Evolutionary conservation across 2,888 invertebrate species (phyloP).

Genomic region (Aricia artaxerxes): DNA sequence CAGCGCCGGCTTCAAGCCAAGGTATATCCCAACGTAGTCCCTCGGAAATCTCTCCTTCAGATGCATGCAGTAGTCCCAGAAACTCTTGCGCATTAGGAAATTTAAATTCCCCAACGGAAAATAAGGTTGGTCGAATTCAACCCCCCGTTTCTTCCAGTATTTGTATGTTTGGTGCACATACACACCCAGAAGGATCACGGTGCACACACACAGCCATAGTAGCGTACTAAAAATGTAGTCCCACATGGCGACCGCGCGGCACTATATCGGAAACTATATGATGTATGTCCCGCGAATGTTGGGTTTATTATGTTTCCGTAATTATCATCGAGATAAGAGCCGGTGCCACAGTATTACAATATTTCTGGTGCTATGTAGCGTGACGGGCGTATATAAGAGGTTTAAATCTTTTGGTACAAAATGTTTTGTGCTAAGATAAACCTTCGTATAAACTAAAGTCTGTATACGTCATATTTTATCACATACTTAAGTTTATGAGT

Average conservation of each 20-base stretch:
- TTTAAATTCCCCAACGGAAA: constrained; percentile 57
- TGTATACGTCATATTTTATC: too few relatives aligned
- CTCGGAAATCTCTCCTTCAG: constrained; percentile 48
- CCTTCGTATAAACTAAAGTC: too few relatives aligned
- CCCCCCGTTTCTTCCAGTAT: constrained; percentile 60
- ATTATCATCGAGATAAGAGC: neutral
- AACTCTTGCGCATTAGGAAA: constrained; percentile 59
- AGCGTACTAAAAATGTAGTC: neutral
- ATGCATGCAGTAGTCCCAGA: constrained; percentile 54
- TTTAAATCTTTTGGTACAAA: neutral
- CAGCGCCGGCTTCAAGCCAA: constrained; percentile 57
- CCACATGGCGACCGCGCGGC: constrained; percentile 21
- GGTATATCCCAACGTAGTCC: constrained; percentile 59
- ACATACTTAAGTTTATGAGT: too few relatives aligned
- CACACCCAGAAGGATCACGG: constrained; percentile 48
- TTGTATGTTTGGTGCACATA: constrained; percentile 52
- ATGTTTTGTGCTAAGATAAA: neutral
- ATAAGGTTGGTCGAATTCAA: constrained; percentile 56
- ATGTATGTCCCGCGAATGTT: neutral
- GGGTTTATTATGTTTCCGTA: neutral
- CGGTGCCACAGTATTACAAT: neutral
- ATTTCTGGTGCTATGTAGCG: neutral
- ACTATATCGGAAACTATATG: neutral
- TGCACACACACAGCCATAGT: constrained; percentile 37
- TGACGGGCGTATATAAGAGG: neutral